Conservation (phyloP, 2,888 invertebrate species). For the Eupithecia subfuscata region DNA sequence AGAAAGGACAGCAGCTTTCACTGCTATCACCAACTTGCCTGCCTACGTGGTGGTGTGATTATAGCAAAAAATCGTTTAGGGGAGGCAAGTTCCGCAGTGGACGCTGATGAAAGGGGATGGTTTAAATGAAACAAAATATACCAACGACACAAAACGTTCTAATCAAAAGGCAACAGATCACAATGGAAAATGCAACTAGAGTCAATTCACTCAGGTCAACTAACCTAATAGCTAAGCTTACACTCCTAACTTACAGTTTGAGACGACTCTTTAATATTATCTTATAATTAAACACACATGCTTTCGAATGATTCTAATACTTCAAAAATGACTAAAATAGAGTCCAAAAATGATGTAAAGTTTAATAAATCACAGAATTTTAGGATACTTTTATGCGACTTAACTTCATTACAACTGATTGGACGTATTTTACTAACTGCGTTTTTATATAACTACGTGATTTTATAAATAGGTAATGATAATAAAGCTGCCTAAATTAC, state of each 20-base stretch:
- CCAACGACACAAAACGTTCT: slow-evolving; percentile 67
- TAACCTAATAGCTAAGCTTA: slow-evolving; percentile 1
- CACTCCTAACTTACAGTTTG: neutral
- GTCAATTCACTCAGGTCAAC: slow-evolving; percentile 30
- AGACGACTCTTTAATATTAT: slow-evolving; percentile 18
- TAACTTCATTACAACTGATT: neutral
- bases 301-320: slow-evolving; percentile 44
- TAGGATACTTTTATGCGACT: slow-evolving; percentile 45
- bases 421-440: neutral
- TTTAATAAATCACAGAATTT: slow-evolving; percentile 61
- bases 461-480: neutral
- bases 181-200: slow-evolving; percentile 56
- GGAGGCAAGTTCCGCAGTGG: neutral
- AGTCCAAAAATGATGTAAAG: slow-evolving; percentile 6
- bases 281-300: slow-evolving; percentile 36
- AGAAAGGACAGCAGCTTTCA: neutral
- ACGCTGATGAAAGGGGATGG: neutral
- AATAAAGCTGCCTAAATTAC: slow-evolving; percentile 4
- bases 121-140: slow-evolving; percentile 47
- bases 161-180: slow-evolving; percentile 70
- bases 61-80: neutral
- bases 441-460: neutral
- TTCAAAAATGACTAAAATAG: slow-evolving; percentile 23
- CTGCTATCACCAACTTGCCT: neutral
- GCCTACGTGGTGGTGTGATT: neutral